These are phyloP conservation scores for Pipistrellus nathusii DNA, from an alignment of 2,797 vertebrate species.

Conservation along the genomic window DNA sequence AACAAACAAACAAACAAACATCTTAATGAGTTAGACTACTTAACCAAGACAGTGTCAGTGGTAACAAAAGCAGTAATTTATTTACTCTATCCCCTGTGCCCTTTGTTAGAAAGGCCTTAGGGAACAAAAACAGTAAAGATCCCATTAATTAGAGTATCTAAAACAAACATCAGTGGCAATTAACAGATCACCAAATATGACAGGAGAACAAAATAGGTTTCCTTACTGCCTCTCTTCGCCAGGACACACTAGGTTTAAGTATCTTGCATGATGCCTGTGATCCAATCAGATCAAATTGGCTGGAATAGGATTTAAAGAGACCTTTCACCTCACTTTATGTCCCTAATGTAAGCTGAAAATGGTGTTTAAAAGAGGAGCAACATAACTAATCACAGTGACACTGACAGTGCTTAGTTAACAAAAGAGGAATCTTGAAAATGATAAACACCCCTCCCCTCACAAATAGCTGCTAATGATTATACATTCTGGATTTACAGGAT, in stretches of 20 bases:
- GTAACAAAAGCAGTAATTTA: conserved; percentile 49
- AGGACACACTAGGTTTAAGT: not conserved
- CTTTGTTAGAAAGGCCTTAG: conserved; percentile 34
- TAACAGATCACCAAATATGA: conserved; percentile 41
- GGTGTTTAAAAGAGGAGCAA: not conserved
- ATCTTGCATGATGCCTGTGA: not conserved
- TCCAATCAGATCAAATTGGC: not conserved
- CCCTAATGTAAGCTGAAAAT: not conserved
- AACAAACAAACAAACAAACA: too few relatives aligned
- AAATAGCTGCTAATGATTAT: not conserved
- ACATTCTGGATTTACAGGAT: not conserved
- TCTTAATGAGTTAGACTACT: conserved; percentile 30
- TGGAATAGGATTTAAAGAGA: not conserved
- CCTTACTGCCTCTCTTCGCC: not conserved
- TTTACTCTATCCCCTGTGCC: conserved; percentile 28
- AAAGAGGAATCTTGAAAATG: not conserved
- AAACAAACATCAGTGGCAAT: conserved; percentile 54
- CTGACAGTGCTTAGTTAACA: not conserved
- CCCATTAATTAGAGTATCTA: conserved; percentile 51
- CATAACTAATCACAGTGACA: not conserved
- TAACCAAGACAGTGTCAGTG: conserved; percentile 39
- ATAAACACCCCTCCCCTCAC: not conserved
- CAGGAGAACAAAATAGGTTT: conserved; percentile 17
- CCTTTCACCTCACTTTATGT: not conserved
- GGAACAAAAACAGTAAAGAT: conserved; percentile 30